Percentiles rank a stretch among this genome's conserved stretches.
phyloP scores from a whole-genome alignment of 2,797 vertebrate genomes.

The Syndactyla subalaris region DNA sequence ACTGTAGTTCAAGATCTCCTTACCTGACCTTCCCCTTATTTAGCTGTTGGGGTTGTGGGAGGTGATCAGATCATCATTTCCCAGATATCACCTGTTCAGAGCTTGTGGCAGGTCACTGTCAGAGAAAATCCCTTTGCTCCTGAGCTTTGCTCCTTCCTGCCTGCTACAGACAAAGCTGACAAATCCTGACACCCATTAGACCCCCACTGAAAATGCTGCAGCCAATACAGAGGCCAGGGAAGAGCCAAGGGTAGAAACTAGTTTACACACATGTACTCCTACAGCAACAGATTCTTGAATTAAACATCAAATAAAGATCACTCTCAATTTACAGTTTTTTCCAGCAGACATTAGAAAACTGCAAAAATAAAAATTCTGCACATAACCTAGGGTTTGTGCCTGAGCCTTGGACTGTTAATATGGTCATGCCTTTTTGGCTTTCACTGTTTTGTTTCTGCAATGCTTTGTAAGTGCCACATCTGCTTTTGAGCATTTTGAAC shows the following conservation, averaged over 20 bases:
- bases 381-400: neutral
- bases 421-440: neutral
- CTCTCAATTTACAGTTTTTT: neutral
- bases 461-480: neutral
- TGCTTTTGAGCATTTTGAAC: neutral
- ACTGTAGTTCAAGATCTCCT: neutral
- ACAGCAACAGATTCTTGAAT: neutral
- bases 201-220: neutral
- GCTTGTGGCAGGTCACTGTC: neutral
- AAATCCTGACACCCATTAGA: neutral
- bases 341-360: neutral
- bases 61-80: neutral
- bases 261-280: neutral
- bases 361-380: neutral
- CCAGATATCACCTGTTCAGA: neutral
- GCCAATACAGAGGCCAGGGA: neutral
- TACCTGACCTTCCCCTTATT: neutral
- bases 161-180: neutral
- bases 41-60: neutral
- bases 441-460: neutral
- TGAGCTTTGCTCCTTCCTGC: neutral
- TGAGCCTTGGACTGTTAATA: neutral
- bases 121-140: neutral
- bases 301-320: neutral
- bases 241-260: neutral